Base-by-base conservation (phyloP, 1,140 invertebrate species). In the Brachionus sp. region DNA sequence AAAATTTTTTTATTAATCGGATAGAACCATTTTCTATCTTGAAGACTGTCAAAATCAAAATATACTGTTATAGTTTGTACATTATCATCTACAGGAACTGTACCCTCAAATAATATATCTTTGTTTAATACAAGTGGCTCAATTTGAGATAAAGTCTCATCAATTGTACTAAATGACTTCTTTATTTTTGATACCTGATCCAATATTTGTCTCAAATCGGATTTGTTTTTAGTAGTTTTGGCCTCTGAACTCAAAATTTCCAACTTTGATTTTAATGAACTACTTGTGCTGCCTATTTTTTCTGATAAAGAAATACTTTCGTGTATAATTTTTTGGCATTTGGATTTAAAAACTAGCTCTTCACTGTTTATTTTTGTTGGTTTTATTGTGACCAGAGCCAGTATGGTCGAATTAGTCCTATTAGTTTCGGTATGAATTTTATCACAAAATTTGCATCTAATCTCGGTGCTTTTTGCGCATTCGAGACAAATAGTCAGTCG, bases 311-410 rank as follows among this genome's bases (percentile, higher is more conserved):
- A n/a, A 16, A 39, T 70, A 12, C n/a, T 19, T 39, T 70, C 66
- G 4, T 4, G 3, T 13, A 70, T 37, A 9, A 9, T 12, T 39
- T 39, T 70, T 16, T 70, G 33, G 39, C 3, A 39, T 39, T 70
- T 70, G 5, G 66, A 37, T 23, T 70, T 12, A 23, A 70, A 3
- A 13, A 70, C 13, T 13, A 70, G 7, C 19, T 70, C 66, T 16
- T 70, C 66, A 16, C 37, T 70, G 35, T 44, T 70, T 39, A 70
- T 70, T 70, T 39, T 70, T 5, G n/a, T 70, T 5, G 66, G 66
- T 39, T 39, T 70, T 39, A 70, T 37, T 13, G 16, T 23, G 19
- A 70, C 39, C 13, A 70, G 37, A 16, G 10, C n/a, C 33, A 70
- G 9, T 0, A 70, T 70, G 35, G 66, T 70, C 5, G 35, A 70